These are phyloP conservation scores for Rhingia rostrata DNA, from an alignment of 2,888 invertebrate genomes.

Conservation along the genomic window DNA sequence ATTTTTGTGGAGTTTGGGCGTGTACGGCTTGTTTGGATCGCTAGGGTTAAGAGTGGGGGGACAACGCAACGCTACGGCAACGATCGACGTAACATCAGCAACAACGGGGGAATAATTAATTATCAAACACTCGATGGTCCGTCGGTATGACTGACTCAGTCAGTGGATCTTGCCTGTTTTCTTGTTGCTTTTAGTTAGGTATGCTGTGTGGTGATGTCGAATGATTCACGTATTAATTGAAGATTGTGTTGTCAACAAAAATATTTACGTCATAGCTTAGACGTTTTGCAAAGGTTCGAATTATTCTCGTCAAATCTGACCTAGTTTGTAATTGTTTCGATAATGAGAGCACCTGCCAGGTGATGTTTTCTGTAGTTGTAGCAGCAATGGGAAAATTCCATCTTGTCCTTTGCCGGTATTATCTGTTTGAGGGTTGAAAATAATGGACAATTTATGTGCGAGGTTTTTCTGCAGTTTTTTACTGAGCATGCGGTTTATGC, in stretches of 20 bases:
- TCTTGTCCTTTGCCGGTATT: slow-evolving; percentile 34
- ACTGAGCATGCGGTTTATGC: slow-evolving; percentile 59
- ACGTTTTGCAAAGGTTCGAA: slow-evolving; percentile 10
- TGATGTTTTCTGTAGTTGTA: slow-evolving; percentile 15
- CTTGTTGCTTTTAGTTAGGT: slow-evolving; percentile 24
- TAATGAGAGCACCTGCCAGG: slow-evolving; percentile 22
- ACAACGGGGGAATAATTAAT: slow-evolving; percentile 33
- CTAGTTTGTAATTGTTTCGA: background rate
- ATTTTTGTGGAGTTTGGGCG: slow-evolving; percentile 60
- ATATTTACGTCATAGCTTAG: slow-evolving; percentile 33
- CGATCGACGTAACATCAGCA: slow-evolving; percentile 65
- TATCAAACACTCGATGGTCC: slow-evolving; percentile 13
- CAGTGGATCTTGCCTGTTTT: slow-evolving; percentile 36
- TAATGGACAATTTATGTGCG: background rate
- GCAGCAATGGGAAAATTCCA: slow-evolving; percentile 6
- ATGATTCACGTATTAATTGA: slow-evolving; percentile 38
- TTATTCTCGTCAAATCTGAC: background rate
- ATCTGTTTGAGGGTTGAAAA: slow-evolving; percentile 15
- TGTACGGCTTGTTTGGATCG: slow-evolving; percentile 72
- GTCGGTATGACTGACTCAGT: background rate
- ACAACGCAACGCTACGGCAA: slow-evolving; percentile 55
- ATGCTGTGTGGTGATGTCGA: background rate
- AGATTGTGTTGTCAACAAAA: slow-evolving; percentile 30
- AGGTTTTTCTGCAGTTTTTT: slow-evolving; percentile 25
- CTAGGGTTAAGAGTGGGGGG: slow-evolving; percentile 52